Evolutionary conservation across 2,888 invertebrate species (phyloP), one percentile per base, ranked within the genome.

Genomic region (Hedya salicella): DNA sequence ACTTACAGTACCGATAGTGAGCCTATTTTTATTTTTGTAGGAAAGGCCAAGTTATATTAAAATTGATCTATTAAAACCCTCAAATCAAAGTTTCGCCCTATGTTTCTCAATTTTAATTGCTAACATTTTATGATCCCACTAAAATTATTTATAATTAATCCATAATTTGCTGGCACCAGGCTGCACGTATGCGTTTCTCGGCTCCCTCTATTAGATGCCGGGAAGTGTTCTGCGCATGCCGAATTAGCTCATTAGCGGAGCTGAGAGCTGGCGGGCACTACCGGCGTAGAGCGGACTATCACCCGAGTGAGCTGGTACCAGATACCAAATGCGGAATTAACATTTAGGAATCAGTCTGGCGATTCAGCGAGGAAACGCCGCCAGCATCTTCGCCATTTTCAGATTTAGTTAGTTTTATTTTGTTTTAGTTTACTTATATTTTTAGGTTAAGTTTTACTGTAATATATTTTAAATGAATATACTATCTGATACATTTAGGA

Each of bases 241-340:
- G 83, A 85, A 87, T 87, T 86, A 87, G 85, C 85, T 88, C 84
- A 87, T 88, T 88, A 87, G 64, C 14, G 50, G 6, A 30, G 30
- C 56, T 11, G 56, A 56, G 40, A 25, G 16, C 36, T 36, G 11
- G 9, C 78, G 75, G 13, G 39, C n/a, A 36, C 71, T 77, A 76
- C 72, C 75, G 74, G 76, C 73, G 32, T 36, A 19, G 14, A 11
- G 16, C 39, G 21, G 53, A 40, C 3, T 50, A 52, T 9, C 9
- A 2, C 9, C 36, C 9, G 2, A 11, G 2, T 36, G 2, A 11
- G 2, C 9, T 9, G 11, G 9, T 13, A 36, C 36, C 36, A 36
- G 36, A 36, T 36, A 36, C 36, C 36, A 11, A 2, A 11, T 36
- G 36, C 0, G 9, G 8, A 9, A 3, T 2, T 6, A 9, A 36